Evolutionary conservation across 2,113 vertebrate species (phyloP), one percentile per base, ranked within the genome.

Genomic region (Pachycephala philippinensis): DNA sequence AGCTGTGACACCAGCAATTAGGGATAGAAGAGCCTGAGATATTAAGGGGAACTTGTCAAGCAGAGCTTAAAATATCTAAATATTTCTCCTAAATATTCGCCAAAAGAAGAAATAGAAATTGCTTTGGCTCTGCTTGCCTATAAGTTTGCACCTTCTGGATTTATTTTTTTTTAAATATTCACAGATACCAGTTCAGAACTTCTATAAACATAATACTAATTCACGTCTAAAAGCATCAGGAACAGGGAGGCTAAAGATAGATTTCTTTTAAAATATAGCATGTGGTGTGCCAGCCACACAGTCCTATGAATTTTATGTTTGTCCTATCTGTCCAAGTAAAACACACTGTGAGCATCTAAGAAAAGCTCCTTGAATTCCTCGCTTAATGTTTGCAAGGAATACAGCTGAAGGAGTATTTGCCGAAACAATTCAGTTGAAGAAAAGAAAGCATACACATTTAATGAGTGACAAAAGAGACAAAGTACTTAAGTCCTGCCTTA

Each of bases 321-420:
- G 71, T 85, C 90, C 93, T 96, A 56, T 92, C 85, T 74, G 35
- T 86, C 88, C 91, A 94, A 95, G 83, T 75, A 92, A 95, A 96
- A 91, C 90, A 91, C 63, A 56, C 37, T 72, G 75, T 52, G n/a
- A 93, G 68, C 56, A 83, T 94, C 75, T 85, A 88, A 95, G 52
- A 60, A 90, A 94, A 88, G 56, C 87, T 91, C 49, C 75, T 60
- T 31, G 54, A 83, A 91, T 63, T 42, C 27, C 42, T 37, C 1
- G 0, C 56, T 47, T 47, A 72, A 64, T 15, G 16, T 84, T 86
- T 90, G 27, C 63, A 65, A 78, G 68, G 54, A 93, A 94, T 47
- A 49, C 39, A 63, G 47, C 37, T 28, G 54, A 85, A 89, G 59
- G 59, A 83, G 56, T 42, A 86, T 74, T 78, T 90, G 60, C 68